phyloP scores from a whole-genome alignment of 2,113 vertebrate genomes.

The Leptobrachium ailaonicum region DNA sequence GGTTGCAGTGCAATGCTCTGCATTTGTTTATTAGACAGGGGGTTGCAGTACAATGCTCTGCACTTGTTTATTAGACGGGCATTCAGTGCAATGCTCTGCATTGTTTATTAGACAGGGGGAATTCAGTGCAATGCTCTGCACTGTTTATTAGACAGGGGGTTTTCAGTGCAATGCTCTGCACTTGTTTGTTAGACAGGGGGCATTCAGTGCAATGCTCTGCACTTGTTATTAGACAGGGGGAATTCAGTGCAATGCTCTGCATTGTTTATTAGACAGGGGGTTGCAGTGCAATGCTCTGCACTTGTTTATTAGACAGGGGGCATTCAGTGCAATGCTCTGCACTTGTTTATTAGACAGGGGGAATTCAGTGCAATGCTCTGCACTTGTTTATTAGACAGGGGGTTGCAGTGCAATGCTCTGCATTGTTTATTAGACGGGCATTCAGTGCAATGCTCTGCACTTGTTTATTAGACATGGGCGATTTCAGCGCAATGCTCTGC shows the following conservation, averaged over 20 bases:
- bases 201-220: background rate
- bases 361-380: too few relatives aligned
- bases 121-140: background rate
- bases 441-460: background rate
- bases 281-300: background rate
- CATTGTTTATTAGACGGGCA: background rate
- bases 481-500: slow-evolving; percentile 13
- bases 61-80: too few relatives aligned
- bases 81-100: too few relatives aligned
- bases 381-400: too few relatives aligned
- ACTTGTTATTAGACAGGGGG: background rate
- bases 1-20: too few relatives aligned
- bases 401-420: background rate
- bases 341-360: background rate
- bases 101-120: too few relatives aligned
- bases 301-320: background rate
- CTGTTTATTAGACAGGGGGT: background rate
- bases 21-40: too few relatives aligned
- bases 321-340: slow-evolving; percentile 5
- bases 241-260: background rate
- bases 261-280: too few relatives aligned
- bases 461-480: too few relatives aligned
- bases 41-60: background rate
- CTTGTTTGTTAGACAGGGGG: background rate
- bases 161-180: background rate